phyloP scores from a whole-genome alignment of 2,113 vertebrate species.

The Eulacestoma nigropectus region DNA sequence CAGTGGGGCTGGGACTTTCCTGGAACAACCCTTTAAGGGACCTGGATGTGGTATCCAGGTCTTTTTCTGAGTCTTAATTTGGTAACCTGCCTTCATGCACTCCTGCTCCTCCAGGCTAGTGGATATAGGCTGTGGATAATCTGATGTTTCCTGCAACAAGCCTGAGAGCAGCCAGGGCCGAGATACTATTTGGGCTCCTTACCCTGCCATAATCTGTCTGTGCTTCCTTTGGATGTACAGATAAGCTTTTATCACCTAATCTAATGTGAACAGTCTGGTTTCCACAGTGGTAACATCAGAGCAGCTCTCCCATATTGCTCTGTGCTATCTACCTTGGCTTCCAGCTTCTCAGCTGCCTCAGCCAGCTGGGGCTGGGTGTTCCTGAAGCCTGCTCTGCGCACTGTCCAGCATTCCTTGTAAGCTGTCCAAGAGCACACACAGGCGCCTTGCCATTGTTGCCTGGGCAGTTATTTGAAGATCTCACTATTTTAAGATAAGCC shows the following conservation, averaged over 20 bases:
- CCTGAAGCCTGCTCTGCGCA: neutral
- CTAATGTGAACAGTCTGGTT: neutral
- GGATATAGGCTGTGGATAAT: neutral
- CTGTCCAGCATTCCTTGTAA: neutral
- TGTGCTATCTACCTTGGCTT: neutral
- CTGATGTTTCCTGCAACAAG: neutral
- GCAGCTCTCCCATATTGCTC: neutral
- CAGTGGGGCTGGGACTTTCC: neutral
- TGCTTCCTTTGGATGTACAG: neutral
- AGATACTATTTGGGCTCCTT: neutral
- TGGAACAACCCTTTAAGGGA: neutral
- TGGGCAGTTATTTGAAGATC: neutral
- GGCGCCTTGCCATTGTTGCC: neutral
- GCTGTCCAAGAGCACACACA: neutral
- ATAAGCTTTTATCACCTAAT: neutral
- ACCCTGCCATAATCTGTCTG: neutral
- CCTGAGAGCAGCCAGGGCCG: neutral
- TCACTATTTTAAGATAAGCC: neutral
- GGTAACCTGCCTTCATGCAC: neutral
- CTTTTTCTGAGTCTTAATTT: neutral
- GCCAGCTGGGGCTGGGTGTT: accelerated
- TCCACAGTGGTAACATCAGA: neutral
- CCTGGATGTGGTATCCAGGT: neutral
- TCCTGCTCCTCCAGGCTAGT: neutral
- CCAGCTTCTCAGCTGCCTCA: neutral